Base-by-base conservation (phyloP, 1,140 invertebrate genomes). In the Cyphomyrmex costatus region DNA sequence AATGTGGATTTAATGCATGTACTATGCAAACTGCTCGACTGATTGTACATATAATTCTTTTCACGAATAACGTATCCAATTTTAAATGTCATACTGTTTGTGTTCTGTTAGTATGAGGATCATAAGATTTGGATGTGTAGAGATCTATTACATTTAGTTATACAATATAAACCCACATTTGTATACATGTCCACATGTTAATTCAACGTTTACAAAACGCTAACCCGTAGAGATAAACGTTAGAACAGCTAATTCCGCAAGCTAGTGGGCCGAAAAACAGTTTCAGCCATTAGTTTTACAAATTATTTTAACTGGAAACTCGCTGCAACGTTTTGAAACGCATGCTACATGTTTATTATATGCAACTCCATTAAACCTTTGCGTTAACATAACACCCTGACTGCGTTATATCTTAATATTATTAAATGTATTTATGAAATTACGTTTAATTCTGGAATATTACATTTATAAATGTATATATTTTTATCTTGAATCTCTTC, bases 281-380 rank as follows among this genome's bases (percentile, higher is more conserved):
- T 80, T 53, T 80, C 66, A 60, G 51, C 53, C 53, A 82, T n/a
- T 82, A 82, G 19, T 83, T n/a, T n/a, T 58, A 51, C 51, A 56
- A 65, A 58, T 78, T 49, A n/a, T 24, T 16, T 66, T 51, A 66
- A 73, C 19, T 42, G 36, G 24, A 73, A 83, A 83, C 68, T 60
- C 33, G 36, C 36, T 83, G 68, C 79, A 74, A 83, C 19, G 8
- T n/a, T 82, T 80, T 42, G 27, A 78, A 73, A 82, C 79, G 79
- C 79, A 83, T 83, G 79, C 36, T 83, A 83, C 53, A 21, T 83
- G 79, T 83, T 73, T 30, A 60, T 83, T 83, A 74, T 79, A 24
- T 79, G 68, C 79, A 83, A 74, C 8, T 83, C 19, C n/a, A 74
- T 82, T 60, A 74, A 74, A 61, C n/a, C 56, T 74, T 83, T 82